Evolutionary conservation across 2,113 vertebrate species (phyloP).

Genomic region (Cromileptes altivelis): DNA sequence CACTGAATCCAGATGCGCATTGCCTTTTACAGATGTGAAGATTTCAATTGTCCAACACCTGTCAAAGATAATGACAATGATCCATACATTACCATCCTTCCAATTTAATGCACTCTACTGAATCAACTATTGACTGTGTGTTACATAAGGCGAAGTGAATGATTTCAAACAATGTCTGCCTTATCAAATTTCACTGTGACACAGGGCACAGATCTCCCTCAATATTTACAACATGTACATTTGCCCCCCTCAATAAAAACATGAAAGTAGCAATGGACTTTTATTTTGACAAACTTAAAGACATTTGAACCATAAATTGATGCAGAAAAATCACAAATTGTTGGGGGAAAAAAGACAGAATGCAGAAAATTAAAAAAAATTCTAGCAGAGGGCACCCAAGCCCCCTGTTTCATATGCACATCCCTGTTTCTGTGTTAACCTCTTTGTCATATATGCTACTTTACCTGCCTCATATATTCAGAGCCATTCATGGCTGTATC

Average conservation of each 20-base stretch:
- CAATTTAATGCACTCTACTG: neutral
- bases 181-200: no score
- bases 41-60: neutral
- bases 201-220: no score
- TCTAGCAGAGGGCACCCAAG: no score
- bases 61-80: neutral
- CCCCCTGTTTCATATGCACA: neutral
- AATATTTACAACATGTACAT: no score
- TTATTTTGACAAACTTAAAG: no score
- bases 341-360: no score
- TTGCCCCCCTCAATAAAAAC: no score
- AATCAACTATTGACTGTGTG: neutral
- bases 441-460: neutral
- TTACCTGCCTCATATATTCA: neutral
- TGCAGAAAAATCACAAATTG: no score
- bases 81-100: neutral
- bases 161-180: neutral
- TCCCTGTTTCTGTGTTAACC: neutral
- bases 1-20: neutral
- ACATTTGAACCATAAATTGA: no score
- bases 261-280: no score
- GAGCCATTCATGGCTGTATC: neutral
- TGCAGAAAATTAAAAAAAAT: no score
- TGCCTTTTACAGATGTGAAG: neutral
- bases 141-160: neutral